These are phyloP conservation scores for Eristalis tenax DNA, from an alignment of 2,888 invertebrate genomes.

Conservation along the genomic window DNA sequence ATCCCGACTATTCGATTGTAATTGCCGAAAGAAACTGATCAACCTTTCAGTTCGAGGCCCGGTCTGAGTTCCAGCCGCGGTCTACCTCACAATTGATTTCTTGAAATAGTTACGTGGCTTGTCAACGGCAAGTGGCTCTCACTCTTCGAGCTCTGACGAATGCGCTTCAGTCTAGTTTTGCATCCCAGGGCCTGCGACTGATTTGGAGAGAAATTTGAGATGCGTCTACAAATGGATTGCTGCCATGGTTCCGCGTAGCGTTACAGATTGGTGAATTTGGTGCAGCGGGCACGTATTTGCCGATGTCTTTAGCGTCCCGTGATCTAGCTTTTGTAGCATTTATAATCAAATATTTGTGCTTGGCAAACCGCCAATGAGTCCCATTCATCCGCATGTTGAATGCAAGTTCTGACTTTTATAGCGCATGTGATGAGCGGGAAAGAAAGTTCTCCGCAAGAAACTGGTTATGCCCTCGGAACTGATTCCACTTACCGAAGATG, in stretches of 20 bases:
- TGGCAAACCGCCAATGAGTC: neutral
- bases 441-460: too few relatives aligned
- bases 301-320: neutral
- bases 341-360: neutral
- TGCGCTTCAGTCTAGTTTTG: neutral
- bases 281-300: neutral
- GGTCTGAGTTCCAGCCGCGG: neutral
- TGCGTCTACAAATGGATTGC: neutral
- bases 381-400: neutral
- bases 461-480: too few relatives aligned
- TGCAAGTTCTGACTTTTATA: too few relatives aligned
- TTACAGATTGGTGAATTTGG: neutral
- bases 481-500: too few relatives aligned
- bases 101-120: neutral
- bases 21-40: slow-evolving; percentile 44
- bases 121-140: neutral
- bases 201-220: neutral
- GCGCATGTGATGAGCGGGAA: too few relatives aligned
- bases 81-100: slow-evolving; percentile 17
- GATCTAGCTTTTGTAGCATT: neutral
- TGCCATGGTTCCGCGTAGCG: neutral
- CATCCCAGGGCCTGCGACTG: neutral
- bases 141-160: neutral
- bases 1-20: slow-evolving; percentile 42
- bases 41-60: slow-evolving; percentile 4